Conservation (phyloP, 2,888 invertebrate genomes). For the Pomacea canaliculata region DNA sequence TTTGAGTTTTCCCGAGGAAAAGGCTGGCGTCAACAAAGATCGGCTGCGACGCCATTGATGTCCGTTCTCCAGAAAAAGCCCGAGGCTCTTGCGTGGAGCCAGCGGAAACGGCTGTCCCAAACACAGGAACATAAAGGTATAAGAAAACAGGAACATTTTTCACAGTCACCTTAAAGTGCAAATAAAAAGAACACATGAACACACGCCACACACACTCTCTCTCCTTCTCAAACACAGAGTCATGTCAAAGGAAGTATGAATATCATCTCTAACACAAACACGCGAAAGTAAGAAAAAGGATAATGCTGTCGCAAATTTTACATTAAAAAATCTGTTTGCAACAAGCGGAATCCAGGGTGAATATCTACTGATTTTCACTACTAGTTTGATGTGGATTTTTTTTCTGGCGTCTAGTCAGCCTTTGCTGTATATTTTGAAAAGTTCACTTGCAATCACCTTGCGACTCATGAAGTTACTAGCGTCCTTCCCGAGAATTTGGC, state of each 20-base stretch:
- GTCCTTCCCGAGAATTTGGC: constrained; percentile 69
- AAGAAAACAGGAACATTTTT: too few relatives aligned
- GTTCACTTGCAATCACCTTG: constrained; percentile 39
- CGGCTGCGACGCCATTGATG: constrained; percentile 73
- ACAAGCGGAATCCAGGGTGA: too few relatives aligned
- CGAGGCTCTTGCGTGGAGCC: constrained; percentile 58
- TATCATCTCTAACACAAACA: too few relatives aligned
- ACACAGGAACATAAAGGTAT: background rate
- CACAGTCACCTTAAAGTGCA: background rate
- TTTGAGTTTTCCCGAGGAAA: constrained; percentile 72
- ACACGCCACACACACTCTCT: background rate
- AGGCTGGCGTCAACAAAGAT: constrained; percentile 70
- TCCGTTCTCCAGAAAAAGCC: constrained; percentile 68
- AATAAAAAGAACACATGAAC: background rate
- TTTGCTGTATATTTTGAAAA: too few relatives aligned
- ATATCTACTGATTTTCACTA: too few relatives aligned
- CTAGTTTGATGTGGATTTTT: too few relatives aligned
- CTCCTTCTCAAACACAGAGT: too few relatives aligned
- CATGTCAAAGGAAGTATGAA: too few relatives aligned
- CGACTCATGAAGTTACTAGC: constrained; percentile 68
- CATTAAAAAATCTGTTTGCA: too few relatives aligned
- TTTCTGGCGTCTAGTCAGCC: too few relatives aligned
- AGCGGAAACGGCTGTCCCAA: constrained; percentile 60
- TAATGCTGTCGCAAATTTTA: too few relatives aligned
- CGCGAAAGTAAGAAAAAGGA: too few relatives aligned